Evolutionary conservation across 2,113 vertebrate species (phyloP).

Genomic region (Rhineura floridana): DNA sequence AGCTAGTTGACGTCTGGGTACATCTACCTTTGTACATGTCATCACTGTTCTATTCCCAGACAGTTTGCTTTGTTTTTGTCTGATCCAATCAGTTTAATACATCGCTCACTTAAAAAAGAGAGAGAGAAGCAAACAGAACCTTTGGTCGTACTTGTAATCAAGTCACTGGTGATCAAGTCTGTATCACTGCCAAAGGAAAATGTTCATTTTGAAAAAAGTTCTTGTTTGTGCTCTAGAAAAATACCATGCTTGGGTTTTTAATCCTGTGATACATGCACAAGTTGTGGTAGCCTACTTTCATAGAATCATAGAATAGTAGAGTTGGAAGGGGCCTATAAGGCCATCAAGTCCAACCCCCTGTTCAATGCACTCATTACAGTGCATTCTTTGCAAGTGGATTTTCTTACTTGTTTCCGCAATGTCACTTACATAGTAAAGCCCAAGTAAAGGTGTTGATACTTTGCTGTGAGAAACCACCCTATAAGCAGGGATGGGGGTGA

Average conservation of each 20-base stretch:
- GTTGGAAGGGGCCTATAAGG: too few relatives aligned
- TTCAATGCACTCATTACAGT: not conserved
- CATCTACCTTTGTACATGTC: constrained; percentile 45
- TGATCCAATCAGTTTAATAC: constrained; percentile 55
- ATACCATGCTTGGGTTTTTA: not conserved
- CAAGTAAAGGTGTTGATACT: not conserved
- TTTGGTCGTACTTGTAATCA: constrained; percentile 62
- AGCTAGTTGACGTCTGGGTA: constrained; percentile 38
- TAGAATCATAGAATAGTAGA: too few relatives aligned
- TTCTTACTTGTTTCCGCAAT: constrained; percentile 2
- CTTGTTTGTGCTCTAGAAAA: not conserved
- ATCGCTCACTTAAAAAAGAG: constrained; percentile 40
- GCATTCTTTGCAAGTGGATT: not conserved
- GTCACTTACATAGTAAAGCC: not conserved
- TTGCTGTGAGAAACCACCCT: not conserved
- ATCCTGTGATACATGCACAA: not conserved
- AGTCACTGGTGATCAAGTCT: constrained; percentile 34
- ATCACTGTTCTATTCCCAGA: constrained; percentile 52
- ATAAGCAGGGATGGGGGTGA: too few relatives aligned
- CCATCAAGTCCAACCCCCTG: too few relatives aligned
- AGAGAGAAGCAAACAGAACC: constrained; percentile 60
- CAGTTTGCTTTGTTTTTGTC: constrained; percentile 55
- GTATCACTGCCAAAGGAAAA: not conserved
- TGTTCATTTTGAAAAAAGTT: constrained; percentile 22
- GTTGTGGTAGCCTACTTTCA: not conserved